Evolutionary conservation across 2,797 vertebrate species (phyloP).

Genomic region (Coranthus polyacanthus): DNA sequence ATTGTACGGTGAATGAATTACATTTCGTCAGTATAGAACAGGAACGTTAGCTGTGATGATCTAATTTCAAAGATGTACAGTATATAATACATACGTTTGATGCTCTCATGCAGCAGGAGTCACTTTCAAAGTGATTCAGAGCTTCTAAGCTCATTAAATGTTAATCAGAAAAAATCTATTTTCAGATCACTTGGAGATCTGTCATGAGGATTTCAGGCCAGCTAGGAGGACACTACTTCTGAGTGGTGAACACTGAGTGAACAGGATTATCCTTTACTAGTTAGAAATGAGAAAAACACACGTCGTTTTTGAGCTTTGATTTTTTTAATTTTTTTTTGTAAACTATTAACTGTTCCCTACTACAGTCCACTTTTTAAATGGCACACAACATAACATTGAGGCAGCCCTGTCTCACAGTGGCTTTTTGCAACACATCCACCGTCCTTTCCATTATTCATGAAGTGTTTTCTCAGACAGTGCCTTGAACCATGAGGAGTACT

Average conservation of each 20-base stretch:
- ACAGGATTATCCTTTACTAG: conserved; percentile 38
- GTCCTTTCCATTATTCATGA: conserved; percentile 79
- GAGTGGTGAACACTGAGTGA: conserved; percentile 42
- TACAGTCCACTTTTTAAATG: conserved; percentile 48
- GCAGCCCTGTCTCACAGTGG: conserved; percentile 48
- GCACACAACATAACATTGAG: conserved; percentile 46
- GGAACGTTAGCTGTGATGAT: not conserved
- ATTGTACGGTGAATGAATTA: not conserved
- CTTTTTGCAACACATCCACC: conserved; percentile 67
- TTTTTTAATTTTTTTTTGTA: no score
- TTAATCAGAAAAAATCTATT: conserved; percentile 90
- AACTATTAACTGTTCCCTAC: conserved; percentile 27
- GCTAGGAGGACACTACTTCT: conserved; percentile 72
- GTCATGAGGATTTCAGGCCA: conserved; percentile 84
- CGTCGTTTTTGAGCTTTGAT: conserved; percentile 1
- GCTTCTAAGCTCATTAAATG: conserved; percentile 88
- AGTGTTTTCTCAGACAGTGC: conserved; percentile 73
- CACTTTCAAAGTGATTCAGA: conserved; percentile 82
- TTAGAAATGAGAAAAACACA: conserved; percentile 4
- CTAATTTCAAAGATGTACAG: conserved; percentile 29
- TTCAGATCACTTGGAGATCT: conserved; percentile 85
- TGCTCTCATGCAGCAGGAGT: conserved; percentile 72
- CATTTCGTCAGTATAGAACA: conserved; percentile 14
- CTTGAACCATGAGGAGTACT: conserved; percentile 69
- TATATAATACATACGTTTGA: conserved; percentile 60